These are phyloP conservation scores for Octomys mimax DNA, from an alignment of 2,797 vertebrate genomes.

Conservation along the genomic window DNA sequence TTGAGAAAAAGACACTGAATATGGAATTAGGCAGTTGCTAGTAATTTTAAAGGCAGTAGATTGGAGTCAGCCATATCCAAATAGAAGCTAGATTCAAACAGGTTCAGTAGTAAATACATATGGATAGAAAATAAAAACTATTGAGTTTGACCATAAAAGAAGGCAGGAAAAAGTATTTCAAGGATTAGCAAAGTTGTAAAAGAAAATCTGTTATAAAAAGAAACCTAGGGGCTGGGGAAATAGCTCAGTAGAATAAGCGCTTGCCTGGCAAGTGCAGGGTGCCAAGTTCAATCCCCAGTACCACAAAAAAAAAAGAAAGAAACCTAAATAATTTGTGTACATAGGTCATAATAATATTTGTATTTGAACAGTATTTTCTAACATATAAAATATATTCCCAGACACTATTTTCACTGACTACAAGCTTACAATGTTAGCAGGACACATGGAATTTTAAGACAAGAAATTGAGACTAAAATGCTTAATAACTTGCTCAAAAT, in stretches of 20 bases:
- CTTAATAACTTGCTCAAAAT: conserved; percentile 45
- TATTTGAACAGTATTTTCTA: conserved; percentile 43
- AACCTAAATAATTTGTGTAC: conserved; percentile 43
- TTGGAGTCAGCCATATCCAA: conserved; percentile 50
- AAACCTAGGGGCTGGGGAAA: neutral
- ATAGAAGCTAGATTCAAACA: conserved; percentile 30
- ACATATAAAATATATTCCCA: conserved; percentile 1
- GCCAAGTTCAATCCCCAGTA: no score
- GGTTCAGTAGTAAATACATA: conserved; percentile 2
- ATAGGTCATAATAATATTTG: neutral
- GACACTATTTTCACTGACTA: conserved; percentile 36
- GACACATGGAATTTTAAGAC: conserved; percentile 26
- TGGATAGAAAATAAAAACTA: neutral
- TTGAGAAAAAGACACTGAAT: conserved; percentile 16
- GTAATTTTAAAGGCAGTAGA: conserved; percentile 29
- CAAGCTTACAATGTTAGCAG: conserved; percentile 38
- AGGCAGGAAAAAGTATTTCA: conserved; percentile 46
- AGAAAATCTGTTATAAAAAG: conserved; percentile 18
- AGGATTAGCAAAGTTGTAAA: neutral
- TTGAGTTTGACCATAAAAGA: conserved; percentile 13
- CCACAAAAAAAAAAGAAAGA: neutral
- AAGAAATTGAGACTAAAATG: conserved; percentile 53
- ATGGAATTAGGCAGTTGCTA: conserved; percentile 15
- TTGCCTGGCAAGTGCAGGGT: no score
- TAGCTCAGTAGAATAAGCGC: no score